phyloP scores from a whole-genome alignment of 53 echinoderm and acorn worm species.

The Henricia sp. region DNA sequence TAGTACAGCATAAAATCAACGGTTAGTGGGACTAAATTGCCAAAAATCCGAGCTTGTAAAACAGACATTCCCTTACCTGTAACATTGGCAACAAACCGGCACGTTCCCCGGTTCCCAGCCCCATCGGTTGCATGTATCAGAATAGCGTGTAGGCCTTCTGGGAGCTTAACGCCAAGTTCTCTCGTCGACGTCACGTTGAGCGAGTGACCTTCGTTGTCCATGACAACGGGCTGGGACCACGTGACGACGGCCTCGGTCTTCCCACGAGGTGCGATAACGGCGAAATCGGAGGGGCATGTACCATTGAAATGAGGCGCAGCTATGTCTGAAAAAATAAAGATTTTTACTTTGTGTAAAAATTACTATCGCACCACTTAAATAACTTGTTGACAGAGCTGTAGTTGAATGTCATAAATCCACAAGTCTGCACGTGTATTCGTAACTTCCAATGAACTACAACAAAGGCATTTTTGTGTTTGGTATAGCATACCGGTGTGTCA shows the following conservation, averaged over 20 bases:
- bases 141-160: constrained; percentile 69
- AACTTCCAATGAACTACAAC: too few species aligned
- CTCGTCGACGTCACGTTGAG: constrained; percentile 69
- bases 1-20: too few species aligned
- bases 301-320: constrained; percentile 80
- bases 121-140: constrained; percentile 68
- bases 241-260: constrained; percentile 25
- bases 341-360: not conserved
- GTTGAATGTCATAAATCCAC: too few species aligned
- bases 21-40: too few species aligned
- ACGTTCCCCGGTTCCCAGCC: constrained; percentile 77
- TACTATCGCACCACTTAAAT: too few species aligned
- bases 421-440: too few species aligned
- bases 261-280: constrained; percentile 49
- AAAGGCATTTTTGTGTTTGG: too few species aligned
- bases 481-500: too few species aligned
- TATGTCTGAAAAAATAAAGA: constrained; percentile 53
- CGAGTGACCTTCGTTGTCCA: constrained; percentile 63
- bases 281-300: constrained; percentile 65
- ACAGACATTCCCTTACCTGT: too few species aligned
- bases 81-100: constrained; percentile 72
- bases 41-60: too few species aligned
- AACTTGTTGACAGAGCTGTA: too few species aligned
- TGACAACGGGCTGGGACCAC: constrained; percentile 63
- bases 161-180: constrained; percentile 36